A percentile compares a stretch with the other conserved stretches of the same genome.
These are phyloP conservation scores for Gerosis bhagava DNA, from an alignment of 2,888 invertebrate species.

Conservation along the genomic window DNA sequence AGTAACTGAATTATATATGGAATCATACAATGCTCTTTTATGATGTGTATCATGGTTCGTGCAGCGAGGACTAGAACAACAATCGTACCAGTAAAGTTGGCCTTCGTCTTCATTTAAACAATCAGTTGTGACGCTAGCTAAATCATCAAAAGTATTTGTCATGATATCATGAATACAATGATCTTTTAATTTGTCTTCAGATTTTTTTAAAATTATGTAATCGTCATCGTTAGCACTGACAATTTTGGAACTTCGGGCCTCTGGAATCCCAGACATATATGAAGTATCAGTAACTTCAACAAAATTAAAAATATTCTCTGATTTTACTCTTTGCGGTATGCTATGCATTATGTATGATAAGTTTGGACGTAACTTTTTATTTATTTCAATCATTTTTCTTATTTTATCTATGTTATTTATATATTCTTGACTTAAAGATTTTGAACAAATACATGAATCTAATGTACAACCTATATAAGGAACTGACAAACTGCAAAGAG, in stretches of 20 bases:
- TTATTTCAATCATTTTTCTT: conserved; percentile 44
- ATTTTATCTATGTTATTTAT: conserved; percentile 44
- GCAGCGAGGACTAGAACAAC: conserved; percentile 24
- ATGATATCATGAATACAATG: conserved; percentile 29
- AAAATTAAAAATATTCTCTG: conserved; percentile 24
- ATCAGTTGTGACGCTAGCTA: conserved; percentile 33
- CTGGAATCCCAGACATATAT: neutral
- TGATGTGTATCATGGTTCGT: conserved; percentile 26
- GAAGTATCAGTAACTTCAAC: conserved; percentile 13
- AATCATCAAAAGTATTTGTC: conserved; percentile 42
- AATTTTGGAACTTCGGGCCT: conserved; percentile 17
- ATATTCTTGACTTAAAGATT: conserved; percentile 44
- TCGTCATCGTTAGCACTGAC: conserved; percentile 31
- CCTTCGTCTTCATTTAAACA: conserved; percentile 23
- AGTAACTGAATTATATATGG: conserved; percentile 42
- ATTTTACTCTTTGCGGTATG: conserved; percentile 29
- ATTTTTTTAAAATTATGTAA: conserved; percentile 44
- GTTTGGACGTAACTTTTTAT: conserved; percentile 38
- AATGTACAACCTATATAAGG: conserved; percentile 51
- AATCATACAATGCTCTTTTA: conserved; percentile 39
- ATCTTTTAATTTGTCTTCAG: conserved; percentile 35
- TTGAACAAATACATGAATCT: conserved; percentile 52
- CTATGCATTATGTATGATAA: conserved; percentile 52
- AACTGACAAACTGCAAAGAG: neutral
- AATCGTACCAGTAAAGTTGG: conserved; percentile 27